Conservation (phyloP, 2,888 invertebrate genomes). For the Chymomyza amoena region DNA sequence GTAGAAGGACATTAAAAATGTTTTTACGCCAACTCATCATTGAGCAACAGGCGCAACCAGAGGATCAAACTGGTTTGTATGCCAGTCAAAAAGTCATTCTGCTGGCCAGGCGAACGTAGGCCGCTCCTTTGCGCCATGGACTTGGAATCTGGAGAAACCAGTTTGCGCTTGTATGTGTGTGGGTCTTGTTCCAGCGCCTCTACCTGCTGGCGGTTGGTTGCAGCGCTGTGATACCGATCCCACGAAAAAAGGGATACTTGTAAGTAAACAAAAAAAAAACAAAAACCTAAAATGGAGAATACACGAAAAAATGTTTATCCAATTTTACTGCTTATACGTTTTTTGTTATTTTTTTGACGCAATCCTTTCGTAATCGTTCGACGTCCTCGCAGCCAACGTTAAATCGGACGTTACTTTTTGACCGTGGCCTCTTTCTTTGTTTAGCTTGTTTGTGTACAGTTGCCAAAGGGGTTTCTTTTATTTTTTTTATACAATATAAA, state of each 20-base stretch:
- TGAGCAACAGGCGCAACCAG: slow-evolving; percentile 29
- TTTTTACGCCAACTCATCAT: slow-evolving; percentile 70
- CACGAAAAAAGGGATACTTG: slow-evolving; percentile 68
- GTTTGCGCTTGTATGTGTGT: slow-evolving; percentile 32
- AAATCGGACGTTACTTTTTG: slow-evolving; percentile 22
- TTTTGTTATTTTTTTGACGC: slow-evolving; percentile 41
- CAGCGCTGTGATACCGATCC: slow-evolving; percentile 47
- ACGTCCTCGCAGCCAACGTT: slow-evolving; percentile 57
- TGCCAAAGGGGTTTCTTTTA: slow-evolving; percentile 37
- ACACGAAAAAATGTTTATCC: slow-evolving; percentile 2
- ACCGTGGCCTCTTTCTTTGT: slow-evolving; percentile 28
- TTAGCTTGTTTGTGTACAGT: slow-evolving; percentile 50
- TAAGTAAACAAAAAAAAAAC: slow-evolving; percentile 33
- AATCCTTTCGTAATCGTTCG: slow-evolving; percentile 56
- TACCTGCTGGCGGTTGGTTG: slow-evolving; percentile 51
- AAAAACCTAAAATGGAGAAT: slow-evolving; percentile 9
- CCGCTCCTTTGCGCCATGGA: slow-evolving; percentile 47
- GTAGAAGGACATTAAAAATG: slow-evolving; percentile 72
- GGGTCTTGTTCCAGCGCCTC: slow-evolving; percentile 41
- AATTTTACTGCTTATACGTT: not conserved
- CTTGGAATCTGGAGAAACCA: slow-evolving; percentile 59
- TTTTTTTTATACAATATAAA: not conserved
- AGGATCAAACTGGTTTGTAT: slow-evolving; percentile 70
- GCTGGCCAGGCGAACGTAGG: slow-evolving; percentile 18
- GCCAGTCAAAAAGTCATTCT: slow-evolving; percentile 48